Evolutionary conservation across 2,888 invertebrate genomes (phyloP), one percentile per base, ranked within the genome.

Genomic region (Rhagium mordax): DNA sequence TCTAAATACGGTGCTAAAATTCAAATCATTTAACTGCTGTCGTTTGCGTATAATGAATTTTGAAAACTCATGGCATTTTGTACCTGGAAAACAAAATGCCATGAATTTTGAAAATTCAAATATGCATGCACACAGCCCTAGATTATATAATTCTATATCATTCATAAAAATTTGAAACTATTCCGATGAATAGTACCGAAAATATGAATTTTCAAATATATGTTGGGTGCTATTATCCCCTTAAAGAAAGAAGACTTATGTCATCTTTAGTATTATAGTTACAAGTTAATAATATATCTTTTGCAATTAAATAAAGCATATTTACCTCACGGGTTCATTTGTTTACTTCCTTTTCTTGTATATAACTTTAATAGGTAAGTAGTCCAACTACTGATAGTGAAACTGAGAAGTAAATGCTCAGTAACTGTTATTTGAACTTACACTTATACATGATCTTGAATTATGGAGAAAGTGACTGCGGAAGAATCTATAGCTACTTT

Each of bases 381-480:
- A 53, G 21, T 21, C 6, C 53, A 24, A 10, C 24, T 53, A 33
- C 33, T n/a, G 61, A 61, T 61, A 61, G 61, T 61, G 61, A 61
- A 61, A 61, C 18, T 41, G 29, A 59, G 29, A 27, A 29, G 16
- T 29, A 15, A 59, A 8, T 4, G 20, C 47, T n/a, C 51, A 51
- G 8, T 51, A 51, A 20, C 51, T 57, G 10, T 57, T 57, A 27
- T 62, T 62, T 62, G 62, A 62, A 48, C 62, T 62, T 64, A 47
- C 49, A 61, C 61, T 41, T 33, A 47, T n/a, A 8, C 49, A 16
- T 29, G 49, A 51, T 27, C 51, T 64, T 51, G 64, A 51, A 51
- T 21, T 6, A 10, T 16, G 51, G 20, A 64, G 64, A 64, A 64
- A 64, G 64, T 21, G 27, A 15, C n/a, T 27, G 10, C 41, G 64